These are phyloP conservation scores for Anastrepha obliqua DNA, from an alignment of 1,140 invertebrate genomes.

Conservation along the genomic window DNA sequence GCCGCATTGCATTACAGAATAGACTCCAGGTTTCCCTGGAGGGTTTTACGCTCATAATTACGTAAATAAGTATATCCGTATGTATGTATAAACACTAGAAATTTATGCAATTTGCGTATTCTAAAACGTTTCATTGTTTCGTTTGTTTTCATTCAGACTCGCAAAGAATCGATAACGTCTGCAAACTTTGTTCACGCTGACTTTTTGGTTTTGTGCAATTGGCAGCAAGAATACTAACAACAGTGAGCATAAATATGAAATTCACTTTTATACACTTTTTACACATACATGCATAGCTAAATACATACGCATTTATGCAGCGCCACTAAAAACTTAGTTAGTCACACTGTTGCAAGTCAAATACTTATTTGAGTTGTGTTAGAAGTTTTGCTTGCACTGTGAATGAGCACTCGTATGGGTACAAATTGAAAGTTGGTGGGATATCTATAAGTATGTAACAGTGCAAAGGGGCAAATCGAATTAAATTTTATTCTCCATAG, in stretches of 20 bases:
- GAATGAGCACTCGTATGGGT: background rate
- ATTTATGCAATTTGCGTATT: slow-evolving; percentile 45
- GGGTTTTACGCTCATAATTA: background rate
- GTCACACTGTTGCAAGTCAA: slow-evolving; percentile 41
- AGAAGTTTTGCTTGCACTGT: background rate
- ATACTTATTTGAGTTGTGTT: slow-evolving; percentile 1
- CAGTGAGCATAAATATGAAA: slow-evolving; percentile 6
- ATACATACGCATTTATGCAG: background rate
- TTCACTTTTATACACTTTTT: background rate
- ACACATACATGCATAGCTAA: background rate
- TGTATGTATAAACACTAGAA: background rate
- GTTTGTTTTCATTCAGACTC: slow-evolving; percentile 44
- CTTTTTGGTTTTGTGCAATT: slow-evolving; percentile 25
- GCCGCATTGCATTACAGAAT: no score
- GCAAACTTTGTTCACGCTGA: slow-evolving; percentile 46
- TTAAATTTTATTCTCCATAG: background rate
- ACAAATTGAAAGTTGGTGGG: background rate
- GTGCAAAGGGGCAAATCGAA: background rate
- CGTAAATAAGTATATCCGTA: background rate
- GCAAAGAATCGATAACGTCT: slow-evolving; percentile 47
- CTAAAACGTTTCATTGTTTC: slow-evolving; percentile 38
- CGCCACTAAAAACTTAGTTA: slow-evolving; percentile 48
- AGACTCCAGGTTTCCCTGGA: background rate
- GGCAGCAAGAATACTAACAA: slow-evolving; percentile 20
- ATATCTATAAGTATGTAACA: background rate